Conservation (phyloP, 1,140 invertebrate genomes). For the Copidosoma floridanum region DNA sequence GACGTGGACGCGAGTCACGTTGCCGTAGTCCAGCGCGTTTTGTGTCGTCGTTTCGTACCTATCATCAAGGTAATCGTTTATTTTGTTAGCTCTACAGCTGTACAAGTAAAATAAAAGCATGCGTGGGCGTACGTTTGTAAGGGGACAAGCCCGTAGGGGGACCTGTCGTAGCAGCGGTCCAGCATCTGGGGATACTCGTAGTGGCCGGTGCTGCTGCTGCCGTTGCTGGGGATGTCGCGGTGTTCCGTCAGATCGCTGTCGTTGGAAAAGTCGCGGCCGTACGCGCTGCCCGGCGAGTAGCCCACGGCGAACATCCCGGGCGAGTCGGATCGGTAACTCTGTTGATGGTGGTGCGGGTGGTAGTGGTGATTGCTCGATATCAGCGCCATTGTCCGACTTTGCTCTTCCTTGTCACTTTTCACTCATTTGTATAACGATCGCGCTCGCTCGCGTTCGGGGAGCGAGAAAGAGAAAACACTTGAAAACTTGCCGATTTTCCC, state of each 20-base stretch:
- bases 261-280: slow-evolving; percentile 36
- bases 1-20: slow-evolving; percentile 39
- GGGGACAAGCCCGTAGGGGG: slow-evolving; percentile 42
- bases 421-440: no score
- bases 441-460: no score
- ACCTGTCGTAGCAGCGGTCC: slow-evolving; percentile 43
- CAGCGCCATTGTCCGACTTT: no score
- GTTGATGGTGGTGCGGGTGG: no score
- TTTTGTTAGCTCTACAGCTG: not conserved
- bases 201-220: slow-evolving; percentile 25
- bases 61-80: no score
- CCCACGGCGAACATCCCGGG: slow-evolving; percentile 40
- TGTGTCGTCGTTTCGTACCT: slow-evolving; percentile 32
- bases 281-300: no score
- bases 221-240: no score
- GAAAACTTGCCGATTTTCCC: no score
- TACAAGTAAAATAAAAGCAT: not conserved
- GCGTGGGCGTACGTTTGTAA: slow-evolving; percentile 51
- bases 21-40: slow-evolving; percentile 36
- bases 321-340: slow-evolving; percentile 35
- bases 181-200: slow-evolving; percentile 39
- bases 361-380: slow-evolving; percentile 46
- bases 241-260: slow-evolving; percentile 42
- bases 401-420: no score
- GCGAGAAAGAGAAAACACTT: no score